These are phyloP conservation scores for Zeus faber DNA, from an alignment of 2,113 vertebrate species.

Conservation along the genomic window DNA sequence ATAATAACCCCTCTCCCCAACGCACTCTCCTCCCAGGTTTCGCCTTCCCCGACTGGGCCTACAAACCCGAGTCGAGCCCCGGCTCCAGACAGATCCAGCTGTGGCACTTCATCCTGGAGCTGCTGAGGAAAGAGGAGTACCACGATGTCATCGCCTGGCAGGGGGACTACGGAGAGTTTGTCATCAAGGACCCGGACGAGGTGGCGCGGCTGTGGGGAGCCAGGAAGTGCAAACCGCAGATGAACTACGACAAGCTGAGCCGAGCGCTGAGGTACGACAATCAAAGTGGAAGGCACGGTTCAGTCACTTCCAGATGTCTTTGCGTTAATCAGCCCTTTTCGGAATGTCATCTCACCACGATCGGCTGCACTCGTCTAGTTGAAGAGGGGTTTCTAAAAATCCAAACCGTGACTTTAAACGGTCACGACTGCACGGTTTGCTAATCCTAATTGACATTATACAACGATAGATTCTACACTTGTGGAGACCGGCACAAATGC, in stretches of 20 bases:
- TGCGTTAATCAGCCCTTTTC: too few relatives aligned
- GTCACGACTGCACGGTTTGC: too few relatives aligned
- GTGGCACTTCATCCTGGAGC: slow-evolving; percentile 91
- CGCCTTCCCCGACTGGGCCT: slow-evolving; percentile 90
- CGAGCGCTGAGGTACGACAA: slow-evolving; percentile 79
- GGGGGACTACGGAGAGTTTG: slow-evolving; percentile 90
- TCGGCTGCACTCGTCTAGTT: too few relatives aligned
- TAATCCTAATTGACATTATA: too few relatives aligned
- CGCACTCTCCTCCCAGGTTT: slow-evolving; percentile 69
- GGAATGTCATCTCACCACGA: too few relatives aligned
- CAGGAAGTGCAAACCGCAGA: slow-evolving; percentile 90
- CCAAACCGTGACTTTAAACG: too few relatives aligned
- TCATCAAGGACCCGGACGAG: slow-evolving; percentile 89
- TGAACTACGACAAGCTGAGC: slow-evolving; percentile 92
- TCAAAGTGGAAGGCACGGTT: too few relatives aligned
- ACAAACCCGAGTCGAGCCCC: slow-evolving; percentile 87
- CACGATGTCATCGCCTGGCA: slow-evolving; percentile 93
- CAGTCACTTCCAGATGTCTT: too few relatives aligned
- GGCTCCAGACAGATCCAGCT: slow-evolving; percentile 91
- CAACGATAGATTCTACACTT: too few relatives aligned
- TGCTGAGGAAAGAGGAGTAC: slow-evolving; percentile 86
- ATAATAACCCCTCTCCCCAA: slow-evolving; percentile 4
- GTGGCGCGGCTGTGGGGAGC: slow-evolving; percentile 88
- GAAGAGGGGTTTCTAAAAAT: too few relatives aligned
- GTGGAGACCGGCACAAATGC: too few relatives aligned